Conservation (phyloP, 2,888 invertebrate species). For the Limnephilus auricula region DNA sequence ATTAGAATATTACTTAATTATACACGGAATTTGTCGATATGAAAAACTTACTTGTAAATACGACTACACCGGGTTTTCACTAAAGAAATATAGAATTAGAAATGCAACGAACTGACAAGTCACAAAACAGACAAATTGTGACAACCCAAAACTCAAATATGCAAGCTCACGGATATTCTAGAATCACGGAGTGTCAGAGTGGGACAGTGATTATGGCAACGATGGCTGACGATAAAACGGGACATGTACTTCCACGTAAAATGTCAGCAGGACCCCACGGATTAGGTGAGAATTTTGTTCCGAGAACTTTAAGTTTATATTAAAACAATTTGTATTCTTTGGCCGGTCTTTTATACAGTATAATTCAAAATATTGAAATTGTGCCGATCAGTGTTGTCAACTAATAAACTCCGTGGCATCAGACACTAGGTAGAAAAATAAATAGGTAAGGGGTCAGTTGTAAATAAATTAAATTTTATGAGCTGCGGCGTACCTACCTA, state of each 20-base stretch:
- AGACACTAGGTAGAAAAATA: background rate
- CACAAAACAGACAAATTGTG: conserved; percentile 63
- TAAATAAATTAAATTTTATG: background rate
- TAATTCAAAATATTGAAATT: background rate
- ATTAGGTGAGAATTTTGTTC: conserved; percentile 72
- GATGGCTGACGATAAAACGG: conserved; percentile 40
- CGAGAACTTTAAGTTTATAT: conserved; percentile 10
- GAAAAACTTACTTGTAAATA: conserved; percentile 16
- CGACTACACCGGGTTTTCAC: background rate
- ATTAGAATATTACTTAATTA: background rate
- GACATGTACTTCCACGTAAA: conserved; percentile 72
- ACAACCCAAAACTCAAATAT: conserved; percentile 67
- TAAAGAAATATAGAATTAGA: conserved; percentile 28
- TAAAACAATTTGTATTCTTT: background rate
- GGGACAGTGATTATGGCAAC: conserved; percentile 44
- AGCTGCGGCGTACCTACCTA: background rate
- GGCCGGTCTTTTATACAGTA: background rate
- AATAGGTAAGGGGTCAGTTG: background rate
- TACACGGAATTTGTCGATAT: background rate
- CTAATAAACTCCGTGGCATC: background rate
- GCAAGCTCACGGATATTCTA: conserved; percentile 70
- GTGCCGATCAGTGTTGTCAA: background rate
- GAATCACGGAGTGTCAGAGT: conserved; percentile 54
- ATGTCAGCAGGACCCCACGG: conserved; percentile 78
- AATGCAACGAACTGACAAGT: conserved; percentile 63